A percentile compares a stretch with the other conserved stretches of the same genome.
Evolutionary conservation across 2,888 invertebrate species (phyloP).

Genomic region (Hypena proboscidalis): DNA sequence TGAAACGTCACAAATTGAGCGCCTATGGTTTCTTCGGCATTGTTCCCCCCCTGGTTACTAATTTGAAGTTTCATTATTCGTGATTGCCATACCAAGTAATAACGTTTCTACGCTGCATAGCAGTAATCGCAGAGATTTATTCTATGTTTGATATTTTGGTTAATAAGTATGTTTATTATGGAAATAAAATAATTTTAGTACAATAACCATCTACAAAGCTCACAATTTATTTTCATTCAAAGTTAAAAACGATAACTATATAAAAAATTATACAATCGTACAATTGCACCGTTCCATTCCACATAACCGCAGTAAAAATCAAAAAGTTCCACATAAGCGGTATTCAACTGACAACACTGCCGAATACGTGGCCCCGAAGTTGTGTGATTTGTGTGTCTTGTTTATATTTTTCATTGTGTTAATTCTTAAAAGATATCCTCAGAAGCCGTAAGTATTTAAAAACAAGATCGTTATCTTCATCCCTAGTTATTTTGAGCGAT

Average conservation of each 20-base stretch:
- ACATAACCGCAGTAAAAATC: slow-evolving; percentile 47
- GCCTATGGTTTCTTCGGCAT: too few species aligned
- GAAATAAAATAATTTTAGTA: too few species aligned
- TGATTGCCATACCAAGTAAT: slow-evolving; percentile 48
- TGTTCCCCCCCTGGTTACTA: not conserved
- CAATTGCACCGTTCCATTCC: slow-evolving; percentile 62
- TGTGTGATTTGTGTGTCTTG: slow-evolving; percentile 71
- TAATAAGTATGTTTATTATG: too few species aligned
- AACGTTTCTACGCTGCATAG: slow-evolving; percentile 31
- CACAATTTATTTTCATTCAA: too few species aligned
- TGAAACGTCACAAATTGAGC: too few species aligned
- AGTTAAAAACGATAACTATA: too few species aligned
- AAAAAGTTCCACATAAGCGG: slow-evolving; percentile 84
- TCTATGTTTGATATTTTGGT: not conserved
- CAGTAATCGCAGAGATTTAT: not conserved
- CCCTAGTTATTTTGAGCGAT: slow-evolving; percentile 25
- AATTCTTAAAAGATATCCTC: slow-evolving; percentile 59
- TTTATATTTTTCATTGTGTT: slow-evolving; percentile 79
- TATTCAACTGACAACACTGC: slow-evolving; percentile 73
- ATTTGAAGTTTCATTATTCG: slow-evolving; percentile 38
- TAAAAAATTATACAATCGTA: too few species aligned
- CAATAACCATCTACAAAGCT: too few species aligned
- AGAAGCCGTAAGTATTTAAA: slow-evolving; percentile 70
- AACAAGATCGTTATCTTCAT: slow-evolving; percentile 25
- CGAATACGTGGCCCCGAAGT: slow-evolving; percentile 82